These are phyloP conservation scores for Apodemus speciosus DNA, from an alignment of 2,113 vertebrate genomes.

Conservation along the genomic window DNA sequence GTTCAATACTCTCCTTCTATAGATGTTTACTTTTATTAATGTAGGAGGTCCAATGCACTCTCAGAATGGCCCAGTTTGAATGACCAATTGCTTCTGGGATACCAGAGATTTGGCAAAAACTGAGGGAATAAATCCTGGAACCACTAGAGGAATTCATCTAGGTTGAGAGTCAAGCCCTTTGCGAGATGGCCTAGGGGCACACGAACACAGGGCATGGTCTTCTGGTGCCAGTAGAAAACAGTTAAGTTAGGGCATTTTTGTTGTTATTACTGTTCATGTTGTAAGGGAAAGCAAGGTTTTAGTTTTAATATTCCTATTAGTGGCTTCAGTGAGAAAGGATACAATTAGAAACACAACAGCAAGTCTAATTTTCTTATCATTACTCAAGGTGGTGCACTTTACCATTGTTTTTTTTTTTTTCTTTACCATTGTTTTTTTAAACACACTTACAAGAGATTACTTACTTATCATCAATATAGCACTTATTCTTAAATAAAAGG, in stretches of 20 bases:
- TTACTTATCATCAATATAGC: conserved; percentile 31
- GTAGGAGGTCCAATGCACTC: conserved; percentile 20
- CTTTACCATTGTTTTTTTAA: conserved; percentile 34
- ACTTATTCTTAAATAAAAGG: conserved; percentile 37
- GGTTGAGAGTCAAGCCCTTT: conserved; percentile 24
- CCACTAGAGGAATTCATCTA: background rate
- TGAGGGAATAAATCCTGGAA: conserved; percentile 9
- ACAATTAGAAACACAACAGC: background rate
- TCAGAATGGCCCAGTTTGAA: background rate
- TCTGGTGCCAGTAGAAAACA: background rate
- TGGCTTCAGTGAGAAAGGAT: background rate
- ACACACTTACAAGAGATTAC: conserved; percentile 25
- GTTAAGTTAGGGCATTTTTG: background rate
- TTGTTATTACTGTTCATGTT: conserved; percentile 37
- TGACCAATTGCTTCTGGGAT: conserved; percentile 16
- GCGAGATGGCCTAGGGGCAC: background rate
- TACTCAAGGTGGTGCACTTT: background rate
- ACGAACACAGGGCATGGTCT: background rate
- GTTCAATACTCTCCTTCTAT: background rate
- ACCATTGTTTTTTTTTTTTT: conserved; percentile 38
- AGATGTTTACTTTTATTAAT: conserved; percentile 45
- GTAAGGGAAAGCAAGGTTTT: conserved; percentile 47
- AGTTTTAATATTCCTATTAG: conserved; percentile 30
- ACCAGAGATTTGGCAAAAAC: background rate
- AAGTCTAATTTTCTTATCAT: conserved; percentile 44